phyloP scores from a whole-genome alignment of 2,797 vertebrate genomes.

The Lates japonicus region DNA sequence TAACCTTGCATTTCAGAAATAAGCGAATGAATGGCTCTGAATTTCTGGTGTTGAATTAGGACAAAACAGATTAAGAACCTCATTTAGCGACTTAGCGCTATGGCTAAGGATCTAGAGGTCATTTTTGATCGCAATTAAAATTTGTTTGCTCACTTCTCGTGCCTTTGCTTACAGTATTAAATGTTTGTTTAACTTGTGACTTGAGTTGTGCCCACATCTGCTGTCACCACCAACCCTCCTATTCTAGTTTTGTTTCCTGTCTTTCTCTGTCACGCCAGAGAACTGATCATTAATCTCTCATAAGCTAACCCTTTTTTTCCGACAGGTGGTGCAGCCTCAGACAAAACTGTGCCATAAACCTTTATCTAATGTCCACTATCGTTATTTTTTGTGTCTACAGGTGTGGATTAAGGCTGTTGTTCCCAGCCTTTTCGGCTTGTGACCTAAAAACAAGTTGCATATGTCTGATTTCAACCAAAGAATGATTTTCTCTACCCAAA shows the following conservation, averaged over 20 bases:
- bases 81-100: too few relatives aligned
- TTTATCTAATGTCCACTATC: background rate
- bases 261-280: background rate
- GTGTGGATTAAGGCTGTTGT: background rate
- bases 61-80: background rate
- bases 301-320: background rate
- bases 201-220: background rate
- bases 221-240: background rate
- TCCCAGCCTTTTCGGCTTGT: background rate
- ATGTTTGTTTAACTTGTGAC: background rate
- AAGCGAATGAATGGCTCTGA: background rate
- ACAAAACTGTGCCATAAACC: background rate
- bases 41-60: background rate
- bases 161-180: background rate
- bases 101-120: background rate
- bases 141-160: background rate
- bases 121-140: background rate
- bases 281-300: background rate
- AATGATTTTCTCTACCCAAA: background rate
- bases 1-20: background rate
- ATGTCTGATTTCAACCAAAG: background rate
- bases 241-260: background rate
- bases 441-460: background rate
- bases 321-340: conserved; percentile 3
- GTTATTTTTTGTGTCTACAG: background rate